These are phyloP conservation scores for Lasioglossum leucozonium DNA, from an alignment of 2,888 invertebrate genomes.

Conservation along the genomic window DNA sequence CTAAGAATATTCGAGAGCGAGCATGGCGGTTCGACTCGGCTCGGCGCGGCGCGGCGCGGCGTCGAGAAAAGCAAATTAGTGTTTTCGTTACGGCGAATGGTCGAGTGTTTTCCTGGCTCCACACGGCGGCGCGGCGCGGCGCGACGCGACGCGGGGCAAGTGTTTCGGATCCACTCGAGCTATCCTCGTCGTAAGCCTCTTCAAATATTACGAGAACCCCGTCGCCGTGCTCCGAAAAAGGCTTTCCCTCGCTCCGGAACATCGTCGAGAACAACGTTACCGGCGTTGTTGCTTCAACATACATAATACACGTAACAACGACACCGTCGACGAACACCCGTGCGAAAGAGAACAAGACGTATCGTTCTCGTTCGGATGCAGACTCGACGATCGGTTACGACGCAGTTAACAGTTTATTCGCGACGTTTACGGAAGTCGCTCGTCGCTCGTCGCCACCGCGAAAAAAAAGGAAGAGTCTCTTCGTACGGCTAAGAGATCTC, in stretches of 20 bases:
- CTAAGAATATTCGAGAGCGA: neutral
- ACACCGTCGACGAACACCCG: neutral
- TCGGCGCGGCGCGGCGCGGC: neutral
- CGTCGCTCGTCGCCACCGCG: neutral
- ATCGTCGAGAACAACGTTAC: constrained; percentile 68
- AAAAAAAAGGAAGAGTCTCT: neutral
- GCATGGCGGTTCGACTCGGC: neutral
- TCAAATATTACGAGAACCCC: constrained; percentile 68
- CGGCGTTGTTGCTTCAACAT: neutral
- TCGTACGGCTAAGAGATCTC: neutral
- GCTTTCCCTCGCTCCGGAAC: constrained; percentile 49
- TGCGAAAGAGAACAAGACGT: neutral
- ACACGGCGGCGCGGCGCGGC: too few relatives aligned
- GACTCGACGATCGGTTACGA: neutral
- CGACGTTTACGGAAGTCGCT: constrained; percentile 5
- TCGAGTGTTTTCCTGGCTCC: constrained; percentile 63
- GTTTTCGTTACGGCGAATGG: constrained; percentile 68
- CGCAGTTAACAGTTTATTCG: neutral
- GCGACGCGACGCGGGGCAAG: constrained; percentile 54
- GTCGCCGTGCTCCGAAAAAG: constrained; percentile 52
- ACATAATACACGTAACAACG: too few relatives aligned
- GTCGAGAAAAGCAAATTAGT: constrained; percentile 63
- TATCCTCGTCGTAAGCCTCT: constrained; percentile 58
- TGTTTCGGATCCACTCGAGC: constrained; percentile 69
- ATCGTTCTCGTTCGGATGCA: neutral